phyloP scores from a whole-genome alignment of 2,113 vertebrate species.

The Progne subis region DNA sequence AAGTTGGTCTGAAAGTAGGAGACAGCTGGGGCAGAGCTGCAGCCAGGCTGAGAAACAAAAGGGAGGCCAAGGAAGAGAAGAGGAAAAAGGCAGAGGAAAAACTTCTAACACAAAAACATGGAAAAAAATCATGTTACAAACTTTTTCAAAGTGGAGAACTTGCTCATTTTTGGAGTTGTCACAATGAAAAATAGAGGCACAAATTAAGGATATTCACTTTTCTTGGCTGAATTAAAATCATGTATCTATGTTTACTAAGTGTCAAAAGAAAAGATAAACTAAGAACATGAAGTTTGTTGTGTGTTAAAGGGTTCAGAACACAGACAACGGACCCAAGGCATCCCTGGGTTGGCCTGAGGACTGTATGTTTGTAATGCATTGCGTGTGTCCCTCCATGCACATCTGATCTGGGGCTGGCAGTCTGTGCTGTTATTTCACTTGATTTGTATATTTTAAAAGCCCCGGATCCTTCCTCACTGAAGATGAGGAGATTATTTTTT shows the following conservation, averaged over 20 bases:
- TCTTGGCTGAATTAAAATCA: not conserved
- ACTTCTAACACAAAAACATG: not conserved
- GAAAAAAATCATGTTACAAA: not conserved
- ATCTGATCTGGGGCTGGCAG: constrained; percentile 6
- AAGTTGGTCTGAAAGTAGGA: not conserved
- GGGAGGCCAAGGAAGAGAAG: not conserved
- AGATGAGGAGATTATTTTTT: constrained; percentile 9
- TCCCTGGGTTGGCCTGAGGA: not conserved
- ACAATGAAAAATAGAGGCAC: not conserved
- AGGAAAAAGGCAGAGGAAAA: not conserved
- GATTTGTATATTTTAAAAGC: constrained; percentile 32
- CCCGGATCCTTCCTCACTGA: not conserved
- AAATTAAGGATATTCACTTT: not conserved
- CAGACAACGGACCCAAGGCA: not conserved
- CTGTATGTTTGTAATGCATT: not conserved
- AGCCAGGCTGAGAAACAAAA: not conserved
- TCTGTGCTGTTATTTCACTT: not conserved
- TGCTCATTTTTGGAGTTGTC: not conserved
- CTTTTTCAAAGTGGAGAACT: not conserved
- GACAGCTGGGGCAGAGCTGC: not conserved
- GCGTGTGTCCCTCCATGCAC: not conserved
- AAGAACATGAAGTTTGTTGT: not conserved
- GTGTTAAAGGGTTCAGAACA: not conserved
- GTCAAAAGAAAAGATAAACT: not conserved
- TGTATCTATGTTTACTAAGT: not conserved